phyloP scores from a whole-genome alignment of 2,113 vertebrate species.

The Pleuronectes platessa region DNA sequence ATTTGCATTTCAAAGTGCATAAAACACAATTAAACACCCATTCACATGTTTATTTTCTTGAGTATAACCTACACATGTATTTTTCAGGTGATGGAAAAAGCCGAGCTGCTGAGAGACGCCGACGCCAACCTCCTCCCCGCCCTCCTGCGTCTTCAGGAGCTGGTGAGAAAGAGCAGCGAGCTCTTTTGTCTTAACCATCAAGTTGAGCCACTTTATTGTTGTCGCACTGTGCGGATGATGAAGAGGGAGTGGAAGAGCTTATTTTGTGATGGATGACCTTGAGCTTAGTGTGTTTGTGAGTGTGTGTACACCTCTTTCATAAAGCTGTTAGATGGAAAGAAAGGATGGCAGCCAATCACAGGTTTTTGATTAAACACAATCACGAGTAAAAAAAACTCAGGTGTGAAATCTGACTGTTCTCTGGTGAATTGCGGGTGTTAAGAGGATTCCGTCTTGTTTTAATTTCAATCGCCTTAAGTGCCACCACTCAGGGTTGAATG shows the following conservation, averaged over 20 bases:
- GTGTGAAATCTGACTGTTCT: slow-evolving; percentile 10
- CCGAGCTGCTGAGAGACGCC: slow-evolving; percentile 92
- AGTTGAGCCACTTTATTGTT: slow-evolving; percentile 21
- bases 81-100: slow-evolving; percentile 92
- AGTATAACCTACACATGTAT: neutral
- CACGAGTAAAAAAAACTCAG: slow-evolving; percentile 6
- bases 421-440: neutral
- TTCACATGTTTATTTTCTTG: neutral
- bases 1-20: neutral
- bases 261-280: slow-evolving; percentile 50
- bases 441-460: slow-evolving; percentile 17
- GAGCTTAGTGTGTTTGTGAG: slow-evolving; percentile 22
- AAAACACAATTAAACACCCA: too few relatives aligned
- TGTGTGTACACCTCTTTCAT: slow-evolving; percentile 15
- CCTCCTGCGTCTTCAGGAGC: slow-evolving; percentile 93
- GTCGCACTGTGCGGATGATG: slow-evolving; percentile 29
- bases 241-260: slow-evolving; percentile 19
- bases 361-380: slow-evolving; percentile 46
- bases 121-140: slow-evolving; percentile 92
- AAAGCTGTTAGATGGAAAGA: slow-evolving; percentile 5
- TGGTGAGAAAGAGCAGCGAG: slow-evolving; percentile 83
- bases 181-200: slow-evolving; percentile 31
- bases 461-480: neutral
- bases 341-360: slow-evolving; percentile 15
- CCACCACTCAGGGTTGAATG: neutral